Conservation (phyloP, 2,888 invertebrate species). For the Parasteatoda lunata region DNA sequence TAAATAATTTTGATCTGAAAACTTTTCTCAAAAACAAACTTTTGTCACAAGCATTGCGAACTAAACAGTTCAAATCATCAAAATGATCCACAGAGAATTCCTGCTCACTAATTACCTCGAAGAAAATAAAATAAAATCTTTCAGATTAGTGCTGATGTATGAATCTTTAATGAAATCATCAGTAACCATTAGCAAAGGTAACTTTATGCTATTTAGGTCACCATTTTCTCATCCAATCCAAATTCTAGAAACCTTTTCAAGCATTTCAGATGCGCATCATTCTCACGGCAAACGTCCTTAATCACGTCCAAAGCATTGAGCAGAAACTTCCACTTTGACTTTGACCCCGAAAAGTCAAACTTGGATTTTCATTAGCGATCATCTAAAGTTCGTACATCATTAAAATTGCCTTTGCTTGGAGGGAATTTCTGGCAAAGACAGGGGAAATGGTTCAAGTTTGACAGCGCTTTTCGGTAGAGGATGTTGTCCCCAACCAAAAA, state of each 20-base stretch:
- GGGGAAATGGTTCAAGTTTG: neutral
- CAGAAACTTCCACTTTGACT: conserved; percentile 27
- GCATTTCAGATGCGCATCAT: conserved; percentile 31
- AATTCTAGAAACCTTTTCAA: conserved; percentile 4
- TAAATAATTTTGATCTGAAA: neutral
- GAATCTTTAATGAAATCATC: neutral
- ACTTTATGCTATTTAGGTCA: neutral
- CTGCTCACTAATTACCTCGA: too few species aligned
- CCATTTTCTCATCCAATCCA: neutral
- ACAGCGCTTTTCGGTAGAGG: conserved; percentile 10
- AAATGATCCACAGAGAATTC: too few species aligned
- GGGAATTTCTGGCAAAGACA: conserved; percentile 10
- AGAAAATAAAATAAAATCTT: neutral
- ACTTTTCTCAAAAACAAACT: conserved; percentile 7
- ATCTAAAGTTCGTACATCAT: conserved; percentile 45
- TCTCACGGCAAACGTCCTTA: conserved; percentile 46
- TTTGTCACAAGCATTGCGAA: too few species aligned
- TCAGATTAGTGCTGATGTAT: neutral
- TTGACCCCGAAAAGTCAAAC: conserved; percentile 43
- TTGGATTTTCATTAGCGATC: conserved; percentile 50
- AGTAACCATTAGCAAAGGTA: neutral
- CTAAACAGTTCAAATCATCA: too few species aligned
- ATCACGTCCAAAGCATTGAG: conserved; percentile 36
- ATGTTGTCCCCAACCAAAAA: conserved; percentile 35
- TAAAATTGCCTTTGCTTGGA: conserved; percentile 43